Base-by-base conservation (phyloP, 2,113 vertebrate genomes). In the Oncorhynchus mykiss region DNA sequence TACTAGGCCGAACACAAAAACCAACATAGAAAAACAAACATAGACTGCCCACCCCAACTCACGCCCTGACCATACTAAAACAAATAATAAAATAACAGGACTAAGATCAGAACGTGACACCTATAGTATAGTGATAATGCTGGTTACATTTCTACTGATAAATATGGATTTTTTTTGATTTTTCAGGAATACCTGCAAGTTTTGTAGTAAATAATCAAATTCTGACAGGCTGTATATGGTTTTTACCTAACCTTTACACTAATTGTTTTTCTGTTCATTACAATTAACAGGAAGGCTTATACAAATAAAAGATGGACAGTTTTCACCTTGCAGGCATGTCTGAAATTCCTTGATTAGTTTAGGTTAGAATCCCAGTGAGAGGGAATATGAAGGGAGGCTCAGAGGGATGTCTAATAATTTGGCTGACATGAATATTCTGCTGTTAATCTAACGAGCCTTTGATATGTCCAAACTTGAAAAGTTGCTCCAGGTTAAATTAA, bases 391-490 rank as follows among this genome's bases (percentile, higher is more conserved):
- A 66, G 66, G 24, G 77, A 62, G 62, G 45, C 66, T 72, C 20
- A 1, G 1, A 71, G 71, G 72, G 67, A 72, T 80, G 39, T 68
- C 3, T 51, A 25, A 83, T 83, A 3, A 86, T 72, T 73, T 64
- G 71, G 34, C 22, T 29, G 70, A 45, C 57, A 77, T 86, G 74
- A 81, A 77, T 77, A 82, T 84, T 80, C 31, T 64, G 34, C 69
- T 48, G 72, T 48, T 71, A 78, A 79, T 67, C 60, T 68, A 84
- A 67, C 72, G 69, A 20, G 45, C 67, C 31, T 84, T 83, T 83
- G 64, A 78, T 72, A 48, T 70, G 49, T 64, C 34, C 54, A 71
- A 69, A 85, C 25, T 73, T 51, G 22, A 74, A 74, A 69, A 34
- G 25, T 79, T 57, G 66, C 59, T 71, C 51, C 49, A 68, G 79